Conservation (phyloP, 2,113 vertebrate species). For the Ochotona princeps region DNA sequence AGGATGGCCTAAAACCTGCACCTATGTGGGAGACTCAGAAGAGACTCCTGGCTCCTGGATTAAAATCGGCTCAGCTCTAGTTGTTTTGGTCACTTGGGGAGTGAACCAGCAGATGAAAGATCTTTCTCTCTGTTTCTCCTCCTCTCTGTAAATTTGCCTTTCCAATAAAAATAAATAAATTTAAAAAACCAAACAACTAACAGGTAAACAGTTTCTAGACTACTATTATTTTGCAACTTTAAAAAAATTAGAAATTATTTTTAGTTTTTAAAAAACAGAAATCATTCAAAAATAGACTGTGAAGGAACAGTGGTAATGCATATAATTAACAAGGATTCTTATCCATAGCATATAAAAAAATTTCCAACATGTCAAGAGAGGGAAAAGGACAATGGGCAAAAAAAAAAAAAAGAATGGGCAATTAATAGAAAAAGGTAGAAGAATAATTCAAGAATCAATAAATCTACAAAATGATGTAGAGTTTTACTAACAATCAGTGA, state of each 20-base stretch:
- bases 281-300: constrained; percentile 30
- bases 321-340: constrained; percentile 7
- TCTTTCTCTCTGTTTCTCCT: no score
- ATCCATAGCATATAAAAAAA: not conserved
- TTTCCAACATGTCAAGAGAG: not conserved
- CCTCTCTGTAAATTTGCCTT: no score
- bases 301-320: constrained; percentile 21
- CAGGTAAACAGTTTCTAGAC: not conserved
- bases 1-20: no score
- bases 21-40: no score
- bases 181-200: not conserved
- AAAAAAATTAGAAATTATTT: constrained; percentile 8
- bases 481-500: constrained; percentile 5
- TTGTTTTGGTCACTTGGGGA: no score
- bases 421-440: constrained; percentile 16
- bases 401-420: constrained; percentile 8
- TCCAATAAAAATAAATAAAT: no score
- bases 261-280: not conserved
- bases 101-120: no score
- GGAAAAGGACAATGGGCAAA: constrained; percentile 37
- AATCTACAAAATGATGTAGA: constrained; percentile 10
- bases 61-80: no score
- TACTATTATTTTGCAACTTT: not conserved
- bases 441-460: constrained; percentile 10
- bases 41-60: no score